phyloP scores from a whole-genome alignment of 1,140 invertebrate genomes.

The Drosophila orosa region DNA sequence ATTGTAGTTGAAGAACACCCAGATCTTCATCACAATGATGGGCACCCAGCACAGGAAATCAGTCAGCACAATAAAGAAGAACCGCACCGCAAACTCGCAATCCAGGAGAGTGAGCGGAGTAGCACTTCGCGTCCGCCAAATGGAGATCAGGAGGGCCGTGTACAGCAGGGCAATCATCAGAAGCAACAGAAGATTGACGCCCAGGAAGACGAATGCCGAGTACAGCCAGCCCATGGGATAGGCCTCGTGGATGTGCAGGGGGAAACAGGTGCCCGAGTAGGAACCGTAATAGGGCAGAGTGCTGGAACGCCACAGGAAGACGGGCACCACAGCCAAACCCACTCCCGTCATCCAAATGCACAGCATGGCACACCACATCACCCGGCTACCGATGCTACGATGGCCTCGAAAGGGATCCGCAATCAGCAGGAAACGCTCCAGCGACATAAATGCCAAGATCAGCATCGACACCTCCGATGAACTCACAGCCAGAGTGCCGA shows the following conservation, averaged over 20 bases:
- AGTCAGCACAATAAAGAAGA: constrained; percentile 91
- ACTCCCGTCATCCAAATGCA: constrained; percentile 88
- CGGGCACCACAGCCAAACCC: constrained; percentile 88
- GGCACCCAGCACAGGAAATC: constrained; percentile 91
- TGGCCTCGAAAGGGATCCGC: constrained; percentile 88
- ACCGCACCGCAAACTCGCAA: constrained; percentile 88
- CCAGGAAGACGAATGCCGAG: constrained; percentile 90
- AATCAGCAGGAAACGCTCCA: constrained; percentile 90
- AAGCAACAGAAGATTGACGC: constrained; percentile 88
- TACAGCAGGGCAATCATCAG: constrained; percentile 88
- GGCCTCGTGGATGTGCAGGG: constrained; percentile 90
- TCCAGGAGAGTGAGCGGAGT: constrained; percentile 87
- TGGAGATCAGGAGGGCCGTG: constrained; percentile 87
- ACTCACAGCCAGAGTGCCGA: constrained; percentile 88
- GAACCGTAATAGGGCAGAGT: constrained; percentile 88
- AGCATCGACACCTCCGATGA: constrained; percentile 91
- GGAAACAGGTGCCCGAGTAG: constrained; percentile 88
- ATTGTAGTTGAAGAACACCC: constrained; percentile 86
- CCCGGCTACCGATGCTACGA: constrained; percentile 85
- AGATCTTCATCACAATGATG: constrained; percentile 89
- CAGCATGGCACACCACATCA: constrained; percentile 84
- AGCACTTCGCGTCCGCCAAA: constrained; percentile 87
- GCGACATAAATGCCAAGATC: constrained; percentile 90
- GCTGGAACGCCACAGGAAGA: constrained; percentile 87
- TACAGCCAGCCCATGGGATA: constrained; percentile 90